Base-by-base conservation (phyloP, 2,797 vertebrate genomes). In the Synanceia verrucosa region DNA sequence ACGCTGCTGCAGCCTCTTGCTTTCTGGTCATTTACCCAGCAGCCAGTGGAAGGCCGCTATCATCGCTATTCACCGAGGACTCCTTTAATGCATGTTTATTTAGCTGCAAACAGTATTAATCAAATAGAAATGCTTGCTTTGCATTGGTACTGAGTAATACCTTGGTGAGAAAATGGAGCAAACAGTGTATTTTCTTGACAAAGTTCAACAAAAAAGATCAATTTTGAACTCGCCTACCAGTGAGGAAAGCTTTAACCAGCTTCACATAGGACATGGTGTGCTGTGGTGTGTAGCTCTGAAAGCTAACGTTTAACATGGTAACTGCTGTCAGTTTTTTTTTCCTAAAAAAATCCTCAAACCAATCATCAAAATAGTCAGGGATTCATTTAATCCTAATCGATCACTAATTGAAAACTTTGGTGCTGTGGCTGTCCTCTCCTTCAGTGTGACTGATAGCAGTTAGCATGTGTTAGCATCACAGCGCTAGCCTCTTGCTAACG, bases 21-120 rank as follows among this genome's bases (percentile, higher is more conserved):
- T 79, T 76, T 79, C 33, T 82, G 82, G 29, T 85, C 78, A 71
- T 82, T 80, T 89, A n/a, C 83, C 78, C 78, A 81, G 61, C 70
- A 85, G 77, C 78, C 71, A 73, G 24, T 68, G 21, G 59, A 84
- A 66, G 51, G 70, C 44, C 3, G 28, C 69, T 72, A 68, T 75
- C 62, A 81, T 81, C 74, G 52, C 63, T 39, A 23, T 52, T 70
- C 78, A 69, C 83, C 1, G 16, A 79, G 75, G 73, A 72, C 78
- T 70, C 36, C 53, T 60, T 75, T 66, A 84, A 70, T 78, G 14
- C 58, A 63, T 74, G 74, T 80, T 78, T 76, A 77, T 83, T 84
- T 76, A 73, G 58, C 59, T 73, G 46, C 51, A 50, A 64, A 67
- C 61, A 33, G 53, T 57, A 79, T 76, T 69, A 83, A 83, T 87